Percentiles rank a stretch among this genome's conserved stretches.
These are phyloP conservation scores for Sardina pilchardus DNA, from an alignment of 2,113 vertebrate genomes.

Conservation along the genomic window DNA sequence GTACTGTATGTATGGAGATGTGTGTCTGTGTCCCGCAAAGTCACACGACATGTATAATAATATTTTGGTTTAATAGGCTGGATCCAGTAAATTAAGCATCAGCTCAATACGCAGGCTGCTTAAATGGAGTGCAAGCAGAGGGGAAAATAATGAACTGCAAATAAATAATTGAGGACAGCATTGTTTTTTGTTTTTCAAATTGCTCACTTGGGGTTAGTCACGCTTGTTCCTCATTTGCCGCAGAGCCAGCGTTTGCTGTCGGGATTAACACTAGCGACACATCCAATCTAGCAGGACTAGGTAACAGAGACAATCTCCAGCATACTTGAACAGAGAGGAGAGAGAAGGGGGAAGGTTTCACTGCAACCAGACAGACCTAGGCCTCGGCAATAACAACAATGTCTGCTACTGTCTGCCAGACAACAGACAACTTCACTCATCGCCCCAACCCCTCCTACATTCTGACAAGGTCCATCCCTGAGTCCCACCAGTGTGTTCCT, in stretches of 20 bases:
- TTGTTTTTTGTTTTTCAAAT: slow-evolving; percentile 58
- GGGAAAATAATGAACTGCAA: slow-evolving; percentile 45
- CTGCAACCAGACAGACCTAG: not conserved
- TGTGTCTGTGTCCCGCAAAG: not conserved
- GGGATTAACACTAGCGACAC: slow-evolving; percentile 39
- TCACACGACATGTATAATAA: slow-evolving; percentile 39
- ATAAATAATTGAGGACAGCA: slow-evolving; percentile 58
- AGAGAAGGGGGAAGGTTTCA: not conserved
- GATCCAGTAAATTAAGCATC: slow-evolving; percentile 53
- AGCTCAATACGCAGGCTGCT: slow-evolving; percentile 38
- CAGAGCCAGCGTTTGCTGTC: slow-evolving; percentile 37
- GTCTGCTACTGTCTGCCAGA: no score
- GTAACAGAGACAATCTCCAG: slow-evolving; percentile 19
- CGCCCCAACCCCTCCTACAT: no score
- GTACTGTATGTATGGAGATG: not conserved
- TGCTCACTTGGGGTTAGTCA: slow-evolving; percentile 59
- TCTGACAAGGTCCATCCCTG: not conserved
- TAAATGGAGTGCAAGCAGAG: slow-evolving; percentile 34
- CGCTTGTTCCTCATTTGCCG: slow-evolving; percentile 49
- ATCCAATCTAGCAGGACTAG: slow-evolving; percentile 14
- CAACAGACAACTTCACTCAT: no score
- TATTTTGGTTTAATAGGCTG: slow-evolving; percentile 47
- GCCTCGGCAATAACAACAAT: not conserved
- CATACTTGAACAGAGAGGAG: slow-evolving; percentile 1
- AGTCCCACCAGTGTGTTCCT: slow-evolving; percentile 44